Evolutionary conservation across 2,113 vertebrate genomes (phyloP).

Genomic region (Gymnocephalus cernua): DNA sequence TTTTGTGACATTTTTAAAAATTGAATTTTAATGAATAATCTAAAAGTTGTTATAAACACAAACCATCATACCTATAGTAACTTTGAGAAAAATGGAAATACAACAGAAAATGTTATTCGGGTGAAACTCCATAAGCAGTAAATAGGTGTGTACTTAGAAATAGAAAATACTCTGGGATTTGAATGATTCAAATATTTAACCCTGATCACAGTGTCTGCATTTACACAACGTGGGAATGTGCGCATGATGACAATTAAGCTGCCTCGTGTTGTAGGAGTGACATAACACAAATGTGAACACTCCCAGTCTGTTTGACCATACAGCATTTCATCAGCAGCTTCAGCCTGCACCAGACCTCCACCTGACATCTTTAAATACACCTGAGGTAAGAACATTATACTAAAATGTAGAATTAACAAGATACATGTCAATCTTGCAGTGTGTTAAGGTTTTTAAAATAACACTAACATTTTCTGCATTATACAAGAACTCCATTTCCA

Average conservation of each 20-base stretch:
- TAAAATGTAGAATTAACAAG: not conserved
- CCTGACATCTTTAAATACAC: not conserved
- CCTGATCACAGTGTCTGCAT: not conserved
- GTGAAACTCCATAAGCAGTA: not conserved
- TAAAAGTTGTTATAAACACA: not conserved
- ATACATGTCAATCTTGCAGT: too few species aligned
- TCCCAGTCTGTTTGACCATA: not conserved
- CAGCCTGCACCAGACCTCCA: not conserved
- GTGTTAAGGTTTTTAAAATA: not conserved
- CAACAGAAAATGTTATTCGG: not conserved
- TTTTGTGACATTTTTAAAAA: too few species aligned
- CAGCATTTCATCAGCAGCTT: not conserved
- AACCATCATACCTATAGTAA: too few species aligned
- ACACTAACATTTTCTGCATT: not conserved
- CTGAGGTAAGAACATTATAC: constrained; percentile 51
- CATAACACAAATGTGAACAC: not conserved
- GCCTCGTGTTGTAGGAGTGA: constrained; percentile 32
- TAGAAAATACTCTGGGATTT: not conserved
- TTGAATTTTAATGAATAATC: not conserved
- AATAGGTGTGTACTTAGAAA: not conserved
- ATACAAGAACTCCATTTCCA: not conserved
- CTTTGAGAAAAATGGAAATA: not conserved
- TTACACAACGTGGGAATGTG: constrained; percentile 50
- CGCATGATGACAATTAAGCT: constrained; percentile 58
- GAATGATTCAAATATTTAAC: not conserved